Conservation (phyloP, 2,797 vertebrate genomes). For the Pogoniulus pusillus region DNA sequence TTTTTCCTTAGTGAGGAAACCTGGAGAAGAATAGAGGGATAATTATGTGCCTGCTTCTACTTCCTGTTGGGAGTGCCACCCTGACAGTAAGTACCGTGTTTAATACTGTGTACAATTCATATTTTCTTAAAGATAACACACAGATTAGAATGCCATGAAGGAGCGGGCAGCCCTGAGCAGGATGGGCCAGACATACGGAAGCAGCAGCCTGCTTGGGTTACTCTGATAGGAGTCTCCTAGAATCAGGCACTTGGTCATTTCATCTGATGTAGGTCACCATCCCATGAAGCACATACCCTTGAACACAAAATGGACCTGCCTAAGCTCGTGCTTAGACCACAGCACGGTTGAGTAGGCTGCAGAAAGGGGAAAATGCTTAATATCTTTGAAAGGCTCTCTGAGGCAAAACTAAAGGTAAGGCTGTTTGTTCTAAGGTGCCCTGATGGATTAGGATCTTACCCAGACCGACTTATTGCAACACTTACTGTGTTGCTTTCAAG, state of each 20-base stretch:
- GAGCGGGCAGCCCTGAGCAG: not conserved
- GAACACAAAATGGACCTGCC: not conserved
- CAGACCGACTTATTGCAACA: not conserved
- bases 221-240: not conserved
- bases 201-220: not conserved
- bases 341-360: not conserved
- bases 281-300: not conserved
- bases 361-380: not conserved
- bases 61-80: conserved; percentile 32
- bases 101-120: not conserved
- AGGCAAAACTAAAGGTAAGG: not conserved
- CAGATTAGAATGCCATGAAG: not conserved
- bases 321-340: not conserved
- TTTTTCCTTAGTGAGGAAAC: not conserved
- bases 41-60: not conserved
- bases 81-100: not conserved
- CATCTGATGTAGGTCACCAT: not conserved
- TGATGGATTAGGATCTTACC: not conserved
- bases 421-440: not conserved
- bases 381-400: not conserved
- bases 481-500: not conserved
- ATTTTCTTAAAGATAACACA: conserved; percentile 9
- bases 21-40: not conserved
- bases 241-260: not conserved
- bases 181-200: not conserved